Evolutionary conservation across 2,113 vertebrate species (phyloP).

Genomic region (Chaetops frenatus): DNA sequence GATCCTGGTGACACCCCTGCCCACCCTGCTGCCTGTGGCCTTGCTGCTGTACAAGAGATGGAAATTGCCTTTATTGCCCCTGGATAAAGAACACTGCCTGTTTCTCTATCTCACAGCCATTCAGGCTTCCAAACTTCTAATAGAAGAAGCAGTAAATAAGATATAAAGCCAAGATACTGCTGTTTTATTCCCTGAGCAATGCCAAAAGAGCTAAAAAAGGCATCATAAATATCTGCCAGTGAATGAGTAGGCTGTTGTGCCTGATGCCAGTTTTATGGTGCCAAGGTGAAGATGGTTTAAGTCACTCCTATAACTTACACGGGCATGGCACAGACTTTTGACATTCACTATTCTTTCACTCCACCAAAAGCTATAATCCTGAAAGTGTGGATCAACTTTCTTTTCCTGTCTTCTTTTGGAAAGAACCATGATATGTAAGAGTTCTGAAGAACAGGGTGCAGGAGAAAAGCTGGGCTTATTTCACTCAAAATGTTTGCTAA

Average conservation of each 20-base stretch:
- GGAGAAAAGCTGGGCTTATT: background rate
- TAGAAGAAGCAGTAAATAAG: background rate
- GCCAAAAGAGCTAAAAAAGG: background rate
- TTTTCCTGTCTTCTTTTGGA: background rate
- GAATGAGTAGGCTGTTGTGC: background rate
- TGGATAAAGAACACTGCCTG: accelerated
- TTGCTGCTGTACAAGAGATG: background rate
- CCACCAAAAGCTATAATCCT: background rate
- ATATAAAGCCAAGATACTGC: background rate
- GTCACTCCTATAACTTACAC: background rate
- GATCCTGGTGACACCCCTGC: background rate
- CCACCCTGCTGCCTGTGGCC: accelerated
- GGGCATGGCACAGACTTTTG: background rate
- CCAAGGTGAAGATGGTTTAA: background rate
- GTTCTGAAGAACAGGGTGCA: background rate
- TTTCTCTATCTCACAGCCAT: background rate
- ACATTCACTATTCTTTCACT: background rate
- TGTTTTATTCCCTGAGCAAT: background rate
- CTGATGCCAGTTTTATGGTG: background rate
- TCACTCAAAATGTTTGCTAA: background rate
- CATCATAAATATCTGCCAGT: background rate
- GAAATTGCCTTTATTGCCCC: background rate
- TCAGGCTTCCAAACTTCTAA: background rate
- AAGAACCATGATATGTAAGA: background rate
- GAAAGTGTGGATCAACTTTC: background rate